phyloP scores from a whole-genome alignment of 1,140 invertebrate genomes.

The Psix sp. region DNA sequence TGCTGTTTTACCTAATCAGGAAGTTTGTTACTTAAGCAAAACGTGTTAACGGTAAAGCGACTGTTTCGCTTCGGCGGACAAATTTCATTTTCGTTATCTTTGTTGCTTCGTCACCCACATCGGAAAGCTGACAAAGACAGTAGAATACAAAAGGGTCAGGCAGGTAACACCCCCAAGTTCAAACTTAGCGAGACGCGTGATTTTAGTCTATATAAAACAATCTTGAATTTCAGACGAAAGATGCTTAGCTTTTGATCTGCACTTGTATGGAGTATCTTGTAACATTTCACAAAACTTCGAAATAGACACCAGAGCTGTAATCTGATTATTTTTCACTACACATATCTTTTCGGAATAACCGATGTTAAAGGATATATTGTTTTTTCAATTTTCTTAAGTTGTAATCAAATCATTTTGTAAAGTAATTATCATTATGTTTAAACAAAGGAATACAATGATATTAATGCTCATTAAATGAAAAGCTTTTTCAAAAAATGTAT shows the following conservation, averaged over 20 bases:
- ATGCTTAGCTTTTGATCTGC: slow-evolving; percentile 19
- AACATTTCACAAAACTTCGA: no score
- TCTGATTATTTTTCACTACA: no score
- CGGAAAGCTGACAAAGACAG: neutral
- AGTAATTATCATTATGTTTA: no score
- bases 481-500: no score
- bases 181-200: slow-evolving; percentile 24
- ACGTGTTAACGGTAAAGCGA: slow-evolving; percentile 35
- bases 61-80: slow-evolving; percentile 30
- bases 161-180: slow-evolving; percentile 10
- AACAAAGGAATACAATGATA: no score
- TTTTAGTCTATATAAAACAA: slow-evolving; percentile 21
- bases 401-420: no score
- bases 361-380: no score
- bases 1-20: slow-evolving; percentile 28
- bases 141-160: neutral
- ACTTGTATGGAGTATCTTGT: no score
- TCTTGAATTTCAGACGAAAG: slow-evolving; percentile 5
- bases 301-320: no score
- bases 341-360: no score
- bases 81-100: slow-evolving; percentile 26
- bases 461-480: no score
- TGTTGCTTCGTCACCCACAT: slow-evolving; percentile 4
- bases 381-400: no score
- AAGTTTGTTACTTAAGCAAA: slow-evolving; percentile 51